Conservation (phyloP, 2,797 vertebrate genomes). For the Sphaeramia orbicularis region DNA sequence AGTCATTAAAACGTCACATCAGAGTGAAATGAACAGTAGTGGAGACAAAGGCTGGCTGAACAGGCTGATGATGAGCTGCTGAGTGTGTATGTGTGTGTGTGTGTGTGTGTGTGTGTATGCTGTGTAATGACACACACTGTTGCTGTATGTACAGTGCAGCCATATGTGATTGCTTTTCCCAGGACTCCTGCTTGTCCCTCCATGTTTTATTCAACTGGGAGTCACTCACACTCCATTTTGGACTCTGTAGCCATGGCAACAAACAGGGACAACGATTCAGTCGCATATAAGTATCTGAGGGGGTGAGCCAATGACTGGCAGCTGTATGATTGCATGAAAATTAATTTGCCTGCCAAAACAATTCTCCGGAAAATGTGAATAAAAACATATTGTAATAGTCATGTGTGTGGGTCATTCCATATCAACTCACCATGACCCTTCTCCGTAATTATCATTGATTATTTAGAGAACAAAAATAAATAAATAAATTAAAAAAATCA, state of each 20-base stretch:
- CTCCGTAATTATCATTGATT: no score
- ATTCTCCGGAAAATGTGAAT: no score
- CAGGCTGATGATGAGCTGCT: conserved; percentile 36
- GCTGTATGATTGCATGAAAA: background rate
- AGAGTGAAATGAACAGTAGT: conserved; percentile 32
- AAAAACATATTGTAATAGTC: no score
- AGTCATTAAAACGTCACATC: conserved; percentile 22
- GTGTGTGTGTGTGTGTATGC: conserved; percentile 32
- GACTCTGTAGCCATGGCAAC: conserved; percentile 54
- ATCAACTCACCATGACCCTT: no score
- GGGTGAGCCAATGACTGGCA: background rate
- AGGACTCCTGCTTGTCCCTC: conserved; percentile 46
- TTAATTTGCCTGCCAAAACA: background rate
- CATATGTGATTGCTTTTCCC: conserved; percentile 81
- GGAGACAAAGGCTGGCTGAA: conserved; percentile 33
- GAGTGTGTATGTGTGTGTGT: background rate
- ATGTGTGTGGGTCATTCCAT: no score
- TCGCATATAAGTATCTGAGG: background rate
- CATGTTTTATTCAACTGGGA: conserved; percentile 43
- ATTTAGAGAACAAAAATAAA: no score
- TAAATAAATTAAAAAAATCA: no score
- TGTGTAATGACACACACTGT: conserved; percentile 6
- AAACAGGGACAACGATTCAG: background rate
- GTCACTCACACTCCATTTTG: conserved; percentile 32
- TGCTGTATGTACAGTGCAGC: conserved; percentile 41